Base-by-base conservation (phyloP, 2,888 invertebrate genomes). In the Leptopilina syphax region DNA sequence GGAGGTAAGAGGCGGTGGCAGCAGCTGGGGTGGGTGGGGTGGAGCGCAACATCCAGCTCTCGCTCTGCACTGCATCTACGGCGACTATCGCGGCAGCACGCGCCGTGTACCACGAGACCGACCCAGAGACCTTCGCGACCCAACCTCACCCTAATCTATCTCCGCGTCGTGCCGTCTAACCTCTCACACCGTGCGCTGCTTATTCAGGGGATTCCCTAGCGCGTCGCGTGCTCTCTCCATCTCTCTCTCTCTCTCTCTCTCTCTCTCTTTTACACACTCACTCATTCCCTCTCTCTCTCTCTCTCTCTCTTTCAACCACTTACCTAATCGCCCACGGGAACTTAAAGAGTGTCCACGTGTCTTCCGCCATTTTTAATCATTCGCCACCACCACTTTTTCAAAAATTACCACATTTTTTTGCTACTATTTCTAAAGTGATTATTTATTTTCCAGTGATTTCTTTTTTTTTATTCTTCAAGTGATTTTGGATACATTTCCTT, bases 61-160 rank as follows among this genome's bases (percentile, higher is more conserved):
- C 77, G 78, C 82, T 82, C 86, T 86, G 87, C 87, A 86, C 88
- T 89, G 87, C 87, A 88, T 85, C 87, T 82, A 86, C 88, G 88
- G 85, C 87, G 82, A 87, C 88, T 88, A 87, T 85, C 89, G 87
- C 82, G 86, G 86, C 83, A 86, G 86, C 88, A 88, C 87, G 87
- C 86, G 85, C 80, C 84, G 84, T 85, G 85, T 60, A 73, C 73
- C 73, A 73, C 84, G 66, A 77, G 34, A 78, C 67, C 78, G 73
- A 70, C 73, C 73, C 77, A 63, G 44, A 63, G 77, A 77, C 65
- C 63, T 77, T 68, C 77, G 73, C 57, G 76, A 83, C 80, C 83
- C 79, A 84, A 82, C 84, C 83, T 83, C 79, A 83, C 81, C 77
- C 76, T 70, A 67, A 76, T 81, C 79, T 77, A 77, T 81, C 80